phyloP scores from a whole-genome alignment of 2,888 invertebrate genomes.

The Dermolepida albohirtum region DNA sequence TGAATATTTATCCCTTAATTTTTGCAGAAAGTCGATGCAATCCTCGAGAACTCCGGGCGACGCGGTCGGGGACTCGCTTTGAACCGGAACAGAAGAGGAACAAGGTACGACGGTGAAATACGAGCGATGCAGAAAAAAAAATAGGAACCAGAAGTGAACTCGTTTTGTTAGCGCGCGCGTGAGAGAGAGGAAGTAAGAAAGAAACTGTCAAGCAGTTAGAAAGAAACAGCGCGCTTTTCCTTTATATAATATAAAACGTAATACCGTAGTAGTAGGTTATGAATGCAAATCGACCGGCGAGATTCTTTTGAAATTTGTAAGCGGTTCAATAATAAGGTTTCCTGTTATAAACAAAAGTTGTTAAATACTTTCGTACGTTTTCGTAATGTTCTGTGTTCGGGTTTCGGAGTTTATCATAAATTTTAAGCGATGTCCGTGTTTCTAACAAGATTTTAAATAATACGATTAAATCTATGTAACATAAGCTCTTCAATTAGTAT shows the following conservation, averaged over 20 bases:
- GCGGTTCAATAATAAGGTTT: constrained; percentile 23
- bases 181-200: no score
- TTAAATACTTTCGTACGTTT: not conserved
- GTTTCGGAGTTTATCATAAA: not conserved
- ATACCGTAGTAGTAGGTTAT: constrained; percentile 22
- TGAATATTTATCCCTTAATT: constrained; percentile 30
- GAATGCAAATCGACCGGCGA: constrained; percentile 28
- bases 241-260: constrained; percentile 1
- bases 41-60: not conserved
- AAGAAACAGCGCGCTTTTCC: not conserved
- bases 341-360: constrained; percentile 7
- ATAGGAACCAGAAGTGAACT: no score
- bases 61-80: not conserved
- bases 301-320: constrained; percentile 27
- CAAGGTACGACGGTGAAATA: no score
- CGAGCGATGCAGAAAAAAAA: no score
- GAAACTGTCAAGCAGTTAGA: no score
- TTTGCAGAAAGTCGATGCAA: constrained; percentile 1
- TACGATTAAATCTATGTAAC: no score
- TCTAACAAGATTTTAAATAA: no score
- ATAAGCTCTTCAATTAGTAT: no score
- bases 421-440: not conserved
- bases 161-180: no score
- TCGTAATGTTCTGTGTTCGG: not conserved
- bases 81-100: no score